Evolutionary conservation across 2,888 invertebrate genomes (phyloP).

Genomic region (Keiferia lycopersicella): DNA sequence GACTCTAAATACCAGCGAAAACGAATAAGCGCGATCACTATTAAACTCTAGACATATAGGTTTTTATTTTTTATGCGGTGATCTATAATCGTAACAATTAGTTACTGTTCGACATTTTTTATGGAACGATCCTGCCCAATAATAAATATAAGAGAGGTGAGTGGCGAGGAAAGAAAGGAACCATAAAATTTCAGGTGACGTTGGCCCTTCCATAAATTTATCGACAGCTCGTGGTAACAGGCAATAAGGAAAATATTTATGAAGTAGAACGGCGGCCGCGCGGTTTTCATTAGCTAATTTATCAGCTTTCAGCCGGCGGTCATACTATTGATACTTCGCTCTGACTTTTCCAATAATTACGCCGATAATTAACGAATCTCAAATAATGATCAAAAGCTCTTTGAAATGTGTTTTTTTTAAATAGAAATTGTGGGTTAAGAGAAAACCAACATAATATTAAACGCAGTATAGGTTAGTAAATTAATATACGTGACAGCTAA

Average conservation of each 20-base stretch:
- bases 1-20: neutral
- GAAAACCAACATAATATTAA: neutral
- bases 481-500: neutral
- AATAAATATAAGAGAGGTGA: constrained; percentile 55
- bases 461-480: neutral
- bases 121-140: constrained; percentile 39
- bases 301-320: constrained; percentile 44
- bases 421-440: neutral
- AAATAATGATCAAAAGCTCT: neutral
- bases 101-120: constrained; percentile 6
- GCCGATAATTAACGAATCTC: constrained; percentile 12
- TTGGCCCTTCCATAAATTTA: constrained; percentile 77
- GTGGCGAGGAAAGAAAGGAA: constrained; percentile 64
- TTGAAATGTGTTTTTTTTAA: no score
- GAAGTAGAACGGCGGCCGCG: constrained; percentile 63
- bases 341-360: constrained; percentile 14
- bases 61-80: neutral
- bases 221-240: constrained; percentile 78
- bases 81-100: neutral
- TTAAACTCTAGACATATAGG: neutral
- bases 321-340: constrained; percentile 22
- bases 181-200: constrained; percentile 78
- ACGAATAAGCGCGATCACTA: neutral
- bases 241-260: constrained; percentile 79
- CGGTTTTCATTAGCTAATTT: constrained; percentile 77